Evolutionary conservation across 2,888 invertebrate species (phyloP).

Genomic region (Dicranocentrus wangi): DNA sequence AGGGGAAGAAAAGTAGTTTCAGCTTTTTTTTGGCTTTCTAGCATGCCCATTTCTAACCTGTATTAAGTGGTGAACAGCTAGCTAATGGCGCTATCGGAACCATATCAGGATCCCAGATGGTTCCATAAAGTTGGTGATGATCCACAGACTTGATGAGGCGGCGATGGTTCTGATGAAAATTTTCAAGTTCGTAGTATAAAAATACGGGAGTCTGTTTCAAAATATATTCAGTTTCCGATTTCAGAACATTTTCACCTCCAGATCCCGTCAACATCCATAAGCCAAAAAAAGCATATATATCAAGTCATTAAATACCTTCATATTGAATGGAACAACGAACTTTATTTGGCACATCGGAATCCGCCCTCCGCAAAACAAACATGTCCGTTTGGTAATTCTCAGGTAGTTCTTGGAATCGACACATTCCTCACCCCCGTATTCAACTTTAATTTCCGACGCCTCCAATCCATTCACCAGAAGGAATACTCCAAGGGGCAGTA

Average conservation of each 20-base stretch:
- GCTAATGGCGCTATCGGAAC: constrained; percentile 71
- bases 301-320: neutral
- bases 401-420: constrained; percentile 27
- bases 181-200: constrained; percentile 97
- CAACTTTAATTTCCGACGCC: constrained; percentile 9
- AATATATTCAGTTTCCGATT: too few relatives aligned
- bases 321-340: constrained; percentile 12
- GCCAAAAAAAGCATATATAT: neutral
- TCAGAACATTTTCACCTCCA: too few relatives aligned
- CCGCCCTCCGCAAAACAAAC: constrained; percentile 34
- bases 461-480: constrained; percentile 77
- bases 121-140: constrained; percentile 92
- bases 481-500: constrained; percentile 74
- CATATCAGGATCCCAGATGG: constrained; percentile 75
- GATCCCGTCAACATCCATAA: too few relatives aligned
- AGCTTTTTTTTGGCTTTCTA: neutral
- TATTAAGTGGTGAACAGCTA: constrained; percentile 85
- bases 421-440: constrained; percentile 38
- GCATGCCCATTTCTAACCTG: neutral
- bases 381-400: neutral
- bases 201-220: constrained; percentile 85
- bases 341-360: constrained; percentile 6
- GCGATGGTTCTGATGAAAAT: constrained; percentile 98
- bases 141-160: constrained; percentile 95
- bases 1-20: neutral